Evolutionary conservation across 2,113 vertebrate genomes (phyloP), one percentile per base, ranked within the genome.

Genomic region (Eptesicus fuscus): DNA sequence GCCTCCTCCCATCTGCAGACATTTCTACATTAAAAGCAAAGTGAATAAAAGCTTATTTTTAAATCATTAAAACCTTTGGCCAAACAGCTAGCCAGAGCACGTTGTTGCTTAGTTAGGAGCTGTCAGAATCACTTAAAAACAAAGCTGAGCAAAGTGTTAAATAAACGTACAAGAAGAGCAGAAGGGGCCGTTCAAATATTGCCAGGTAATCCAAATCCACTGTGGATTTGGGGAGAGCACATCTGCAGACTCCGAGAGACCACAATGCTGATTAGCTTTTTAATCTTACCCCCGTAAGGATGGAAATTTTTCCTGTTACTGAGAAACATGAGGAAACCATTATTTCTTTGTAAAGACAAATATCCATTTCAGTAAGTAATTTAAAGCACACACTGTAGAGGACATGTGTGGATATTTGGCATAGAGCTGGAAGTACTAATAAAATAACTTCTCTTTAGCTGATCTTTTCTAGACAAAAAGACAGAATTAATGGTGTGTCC

Each of bases 331-430:
- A 97, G 96, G 97, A 98, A 97, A 90, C 95, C 86, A 97, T 98
- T 98, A 98, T 92, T 96, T 97, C 95, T 96, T 94, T 96, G 96
- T 95, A 95, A 97, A 97, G 97, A 97, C 96, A 97, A 97, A 97
- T 96, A 97, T 93, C 95, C 85, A 96, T 97, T 97, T 97, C 96
- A 93, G 96, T 95, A 93, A 97, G 95, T 97, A 97, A 97, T 97
- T 97, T 93, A 96, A 97, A 96, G 96, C 95, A 94, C 96, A 95
- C 83, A 87, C 79, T 91, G 85, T 47, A 83, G 67, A 88, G 94
- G 95, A 91, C 96, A 97, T 88, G 97, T 97, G 97, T 94, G 94
- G 96, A 51, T 96, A 93, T 96, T 95, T 96, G 97, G 97, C 92
- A 91, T 30, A 91, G 84, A 86, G 69, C 47, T 22, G 78, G 61